Percentiles rank a stretch among this genome's conserved stretches.
These are phyloP conservation scores for Propithecus coquereli DNA, from an alignment of 2,113 vertebrate genomes.

Conservation along the genomic window DNA sequence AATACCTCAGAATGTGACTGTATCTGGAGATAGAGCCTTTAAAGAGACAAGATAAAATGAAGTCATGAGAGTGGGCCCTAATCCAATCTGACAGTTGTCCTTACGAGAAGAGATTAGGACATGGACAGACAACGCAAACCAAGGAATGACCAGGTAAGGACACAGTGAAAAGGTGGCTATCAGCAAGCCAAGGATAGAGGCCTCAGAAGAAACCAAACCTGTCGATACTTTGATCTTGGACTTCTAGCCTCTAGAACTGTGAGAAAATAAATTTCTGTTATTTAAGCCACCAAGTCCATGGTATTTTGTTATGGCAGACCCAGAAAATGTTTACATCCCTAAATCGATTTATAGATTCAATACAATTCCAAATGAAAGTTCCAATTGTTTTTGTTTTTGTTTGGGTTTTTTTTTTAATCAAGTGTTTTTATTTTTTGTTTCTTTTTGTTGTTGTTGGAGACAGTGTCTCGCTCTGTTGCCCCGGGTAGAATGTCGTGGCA, in stretches of 20 bases:
- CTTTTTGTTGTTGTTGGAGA: no score
- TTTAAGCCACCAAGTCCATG: background rate
- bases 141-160: background rate
- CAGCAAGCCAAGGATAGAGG: background rate
- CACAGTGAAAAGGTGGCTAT: background rate
- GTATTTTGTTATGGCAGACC: background rate
- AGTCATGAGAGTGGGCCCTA: background rate
- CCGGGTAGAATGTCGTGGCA: no score
- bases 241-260: background rate
- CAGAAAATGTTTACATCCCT: background rate
- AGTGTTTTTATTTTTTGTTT: no score
- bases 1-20: background rate
- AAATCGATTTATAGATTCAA: background rate
- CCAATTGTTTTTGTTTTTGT: background rate
- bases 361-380: background rate
- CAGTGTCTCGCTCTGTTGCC: no score
- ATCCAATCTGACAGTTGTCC: background rate
- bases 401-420: no score
- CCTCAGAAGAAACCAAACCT: background rate
- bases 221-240: background rate
- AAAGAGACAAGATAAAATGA: background rate
- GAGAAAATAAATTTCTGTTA: background rate
- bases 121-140: background rate
- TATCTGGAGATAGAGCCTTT: background rate
- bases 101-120: background rate